Evolutionary conservation across 2,113 vertebrate species (phyloP).

Genomic region (Stigmatopora argus): DNA sequence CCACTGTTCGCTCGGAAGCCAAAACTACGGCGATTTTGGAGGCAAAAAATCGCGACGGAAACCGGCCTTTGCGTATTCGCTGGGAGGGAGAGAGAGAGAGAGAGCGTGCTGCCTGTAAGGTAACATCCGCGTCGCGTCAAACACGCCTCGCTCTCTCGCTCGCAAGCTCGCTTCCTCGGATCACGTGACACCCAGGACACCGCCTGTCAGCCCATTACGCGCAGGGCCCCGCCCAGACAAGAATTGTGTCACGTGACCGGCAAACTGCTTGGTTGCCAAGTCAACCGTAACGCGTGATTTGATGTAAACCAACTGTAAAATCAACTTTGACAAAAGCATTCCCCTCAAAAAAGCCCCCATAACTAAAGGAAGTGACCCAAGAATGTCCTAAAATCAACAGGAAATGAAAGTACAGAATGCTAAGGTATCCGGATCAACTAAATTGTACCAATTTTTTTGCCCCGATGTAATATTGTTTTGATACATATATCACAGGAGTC

Average conservation of each 20-base stretch:
- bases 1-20: conserved; percentile 12
- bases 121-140: conserved; percentile 49
- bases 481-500: too few relatives aligned
- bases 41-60: neutral
- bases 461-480: too few relatives aligned
- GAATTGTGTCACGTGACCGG: conserved; percentile 53
- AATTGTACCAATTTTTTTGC: too few relatives aligned
- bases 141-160: conserved; percentile 47
- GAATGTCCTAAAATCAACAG: too few relatives aligned
- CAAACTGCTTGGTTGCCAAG: neutral
- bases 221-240: neutral
- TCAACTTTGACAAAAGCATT: too few relatives aligned
- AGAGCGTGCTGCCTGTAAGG: conserved; percentile 5
- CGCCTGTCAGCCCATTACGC: conserved; percentile 39
- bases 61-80: neutral
- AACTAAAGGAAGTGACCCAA: too few relatives aligned
- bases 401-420: too few relatives aligned
- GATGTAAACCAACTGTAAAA: conserved; percentile 47
- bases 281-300: conserved; percentile 8
- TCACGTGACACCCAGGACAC: conserved; percentile 50
- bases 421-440: too few relatives aligned
- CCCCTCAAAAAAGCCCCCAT: too few relatives aligned
- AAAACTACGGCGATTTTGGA: conserved; percentile 14
- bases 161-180: conserved; percentile 15
- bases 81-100: too few relatives aligned